These are phyloP conservation scores for Scelioninae gen. 1 DNA, from an alignment of 2,888 invertebrate genomes.

Conservation along the genomic window DNA sequence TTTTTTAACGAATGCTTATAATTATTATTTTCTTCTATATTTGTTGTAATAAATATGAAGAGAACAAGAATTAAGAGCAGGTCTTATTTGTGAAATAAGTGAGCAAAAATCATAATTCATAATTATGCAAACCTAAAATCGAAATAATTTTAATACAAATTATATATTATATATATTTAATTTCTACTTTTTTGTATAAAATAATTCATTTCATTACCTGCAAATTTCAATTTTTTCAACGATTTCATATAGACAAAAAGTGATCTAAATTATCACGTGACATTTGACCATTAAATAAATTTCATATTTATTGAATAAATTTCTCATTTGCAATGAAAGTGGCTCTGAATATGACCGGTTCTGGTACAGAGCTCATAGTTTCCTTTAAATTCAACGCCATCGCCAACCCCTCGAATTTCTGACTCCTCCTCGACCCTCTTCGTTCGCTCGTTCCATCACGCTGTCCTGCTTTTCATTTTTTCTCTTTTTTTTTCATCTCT, in stretches of 20 bases:
- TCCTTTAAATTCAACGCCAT: slow-evolving; percentile 64
- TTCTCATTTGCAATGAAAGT: slow-evolving; percentile 36
- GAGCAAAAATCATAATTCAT: no score
- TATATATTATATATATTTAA: no score
- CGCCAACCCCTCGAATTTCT: slow-evolving; percentile 57
- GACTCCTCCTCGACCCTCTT: slow-evolving; percentile 50
- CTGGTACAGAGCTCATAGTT: slow-evolving; percentile 57
- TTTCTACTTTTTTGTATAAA: no score
- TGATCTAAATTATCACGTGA: slow-evolving; percentile 21
- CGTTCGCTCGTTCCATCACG: background rate
- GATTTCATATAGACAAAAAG: background rate
- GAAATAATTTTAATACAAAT: no score
- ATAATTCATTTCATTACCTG: no score
- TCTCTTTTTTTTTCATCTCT: slow-evolving; percentile 34
- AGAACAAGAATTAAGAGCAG: no score
- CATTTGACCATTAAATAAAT: slow-evolving; percentile 28
- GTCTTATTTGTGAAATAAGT: no score
- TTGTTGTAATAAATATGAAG: no score
- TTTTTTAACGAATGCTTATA: no score
- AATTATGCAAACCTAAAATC: no score
- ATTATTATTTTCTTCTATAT: no score
- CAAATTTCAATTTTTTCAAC: no score
- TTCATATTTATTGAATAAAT: slow-evolving; percentile 56
- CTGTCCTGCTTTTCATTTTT: slow-evolving; percentile 19
- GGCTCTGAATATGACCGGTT: slow-evolving; percentile 56